Evolutionary conservation across 2,113 vertebrate genomes (phyloP).

Genomic region (Calonectris borealis): DNA sequence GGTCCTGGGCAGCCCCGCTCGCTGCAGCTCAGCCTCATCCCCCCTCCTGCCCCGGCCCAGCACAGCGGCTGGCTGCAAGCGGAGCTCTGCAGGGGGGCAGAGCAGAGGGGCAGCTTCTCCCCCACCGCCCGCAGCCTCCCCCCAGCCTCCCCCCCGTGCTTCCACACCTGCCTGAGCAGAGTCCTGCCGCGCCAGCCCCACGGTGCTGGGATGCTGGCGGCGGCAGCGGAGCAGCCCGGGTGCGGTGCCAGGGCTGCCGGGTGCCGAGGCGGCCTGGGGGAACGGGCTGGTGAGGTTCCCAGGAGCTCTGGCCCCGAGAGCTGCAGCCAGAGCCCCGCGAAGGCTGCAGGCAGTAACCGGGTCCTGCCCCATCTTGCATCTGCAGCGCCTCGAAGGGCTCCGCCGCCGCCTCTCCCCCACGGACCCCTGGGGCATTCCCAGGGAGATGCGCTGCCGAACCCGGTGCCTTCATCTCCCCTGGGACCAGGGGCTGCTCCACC

Average conservation of each 20-base stretch:
- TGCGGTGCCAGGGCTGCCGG: not conserved
- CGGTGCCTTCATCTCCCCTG: not conserved
- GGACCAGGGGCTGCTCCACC: not conserved
- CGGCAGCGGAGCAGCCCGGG: not conserved
- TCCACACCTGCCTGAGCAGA: not conserved
- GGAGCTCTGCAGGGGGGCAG: not conserved
- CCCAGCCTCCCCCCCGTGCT: not conserved
- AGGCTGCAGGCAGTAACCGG: not conserved
- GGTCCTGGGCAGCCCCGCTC: not conserved
- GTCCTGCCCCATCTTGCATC: not conserved
- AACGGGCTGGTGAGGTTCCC: not conserved
- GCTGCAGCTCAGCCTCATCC: not conserved
- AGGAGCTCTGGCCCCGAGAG: not conserved
- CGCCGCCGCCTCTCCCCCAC: rapidly evolving
- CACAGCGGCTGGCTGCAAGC: not conserved
- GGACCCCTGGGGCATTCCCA: not conserved
- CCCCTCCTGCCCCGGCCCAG: not conserved
- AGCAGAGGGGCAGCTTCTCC: not conserved
- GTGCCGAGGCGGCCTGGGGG: not conserved
- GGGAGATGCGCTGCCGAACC: not conserved
- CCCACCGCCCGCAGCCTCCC: not conserved
- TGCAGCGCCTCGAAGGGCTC: not conserved
- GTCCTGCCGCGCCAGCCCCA: not conserved
- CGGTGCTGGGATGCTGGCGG: not conserved
- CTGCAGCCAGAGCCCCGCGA: not conserved